phyloP scores from a whole-genome alignment of 2,888 invertebrate genomes.

The Barypeithes pellucidus region DNA sequence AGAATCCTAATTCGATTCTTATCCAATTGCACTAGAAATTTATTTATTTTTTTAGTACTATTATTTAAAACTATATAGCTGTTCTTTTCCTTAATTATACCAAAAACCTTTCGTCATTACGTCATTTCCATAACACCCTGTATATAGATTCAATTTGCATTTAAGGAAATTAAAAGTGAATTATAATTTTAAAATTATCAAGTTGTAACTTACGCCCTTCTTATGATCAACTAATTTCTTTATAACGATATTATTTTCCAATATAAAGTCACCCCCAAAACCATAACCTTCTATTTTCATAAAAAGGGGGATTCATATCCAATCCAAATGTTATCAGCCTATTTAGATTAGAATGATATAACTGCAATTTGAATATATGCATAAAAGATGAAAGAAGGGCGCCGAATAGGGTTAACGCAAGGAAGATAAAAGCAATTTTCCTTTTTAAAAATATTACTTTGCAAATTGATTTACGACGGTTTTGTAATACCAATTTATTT shows the following conservation, averaged over 20 bases:
- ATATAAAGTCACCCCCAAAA: constrained; percentile 12
- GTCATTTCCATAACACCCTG: too few relatives aligned
- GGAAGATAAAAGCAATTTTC: constrained; percentile 46
- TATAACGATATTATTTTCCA: constrained; percentile 1
- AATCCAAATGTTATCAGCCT: constrained; percentile 50
- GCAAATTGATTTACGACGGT: constrained; percentile 52
- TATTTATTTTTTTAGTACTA: too few relatives aligned
- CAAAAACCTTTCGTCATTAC: too few relatives aligned
- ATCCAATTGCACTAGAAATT: too few relatives aligned
- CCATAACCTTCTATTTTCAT: constrained; percentile 6
- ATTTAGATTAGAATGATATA: constrained; percentile 53
- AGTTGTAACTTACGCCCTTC: not conserved
- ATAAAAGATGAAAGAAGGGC: constrained; percentile 52
- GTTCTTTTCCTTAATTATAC: too few relatives aligned
- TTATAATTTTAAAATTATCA: too few relatives aligned
- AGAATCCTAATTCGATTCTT: too few relatives aligned
- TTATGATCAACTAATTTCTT: constrained; percentile 9
- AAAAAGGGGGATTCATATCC: constrained; percentile 33
- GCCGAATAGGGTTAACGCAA: constrained; percentile 36
- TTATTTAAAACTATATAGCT: too few relatives aligned
- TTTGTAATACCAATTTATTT: constrained; percentile 46
- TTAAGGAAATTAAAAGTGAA: too few relatives aligned
- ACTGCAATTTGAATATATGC: constrained; percentile 53
- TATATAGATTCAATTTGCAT: too few relatives aligned
- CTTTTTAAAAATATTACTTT: constrained; percentile 51